Base-by-base conservation (phyloP, 1,140 invertebrate species). In the Procambarus virginalis region DNA sequence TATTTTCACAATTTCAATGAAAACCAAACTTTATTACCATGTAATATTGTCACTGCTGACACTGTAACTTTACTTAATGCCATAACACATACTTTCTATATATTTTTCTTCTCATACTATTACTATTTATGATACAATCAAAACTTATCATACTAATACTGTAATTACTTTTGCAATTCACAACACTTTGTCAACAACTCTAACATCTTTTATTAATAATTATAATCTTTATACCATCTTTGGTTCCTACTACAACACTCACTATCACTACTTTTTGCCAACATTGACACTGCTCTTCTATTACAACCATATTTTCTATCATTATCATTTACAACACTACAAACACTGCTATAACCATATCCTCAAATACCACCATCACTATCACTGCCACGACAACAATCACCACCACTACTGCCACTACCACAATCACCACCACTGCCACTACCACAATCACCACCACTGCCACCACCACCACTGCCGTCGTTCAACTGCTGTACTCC, bases 401-500 rank as follows among this genome's bases (percentile, higher is more conserved):
- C 48, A 51, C 46, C 45, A 78, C 85, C 68, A 49, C 49, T 34
- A 86, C 51, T 34, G 8, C 55, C 49, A 85, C 34, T 22, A 46
- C 17, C 75, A 78, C 77, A 20, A 79, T 34, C n/a, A 48, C 76
- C 45, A 77, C 64, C 77, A 82, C 70, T 22, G 55, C 64, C 64
- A 82, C 48, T 34, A 85, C 68, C 17, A 78, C 79, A n/a, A 58
- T 58, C 81, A 82, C 79, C 55, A 55, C 64, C 49, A 84, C 83
- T 34, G 58, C 90, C 81, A 87, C 84, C 48, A 75, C 91, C 86
- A 73, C 85, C 58, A 78, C 84, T 75, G 80, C 84, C 60, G 85
- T 77, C 85, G 80, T 79, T 87, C 73, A 80, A 70, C 73, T 78
- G 76, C 82, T 84, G 82, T 86, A 81, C 81, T 88, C 86, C 85